Conservation (phyloP, 2,888 invertebrate genomes). For the Sarcophaga rosellei region DNA sequence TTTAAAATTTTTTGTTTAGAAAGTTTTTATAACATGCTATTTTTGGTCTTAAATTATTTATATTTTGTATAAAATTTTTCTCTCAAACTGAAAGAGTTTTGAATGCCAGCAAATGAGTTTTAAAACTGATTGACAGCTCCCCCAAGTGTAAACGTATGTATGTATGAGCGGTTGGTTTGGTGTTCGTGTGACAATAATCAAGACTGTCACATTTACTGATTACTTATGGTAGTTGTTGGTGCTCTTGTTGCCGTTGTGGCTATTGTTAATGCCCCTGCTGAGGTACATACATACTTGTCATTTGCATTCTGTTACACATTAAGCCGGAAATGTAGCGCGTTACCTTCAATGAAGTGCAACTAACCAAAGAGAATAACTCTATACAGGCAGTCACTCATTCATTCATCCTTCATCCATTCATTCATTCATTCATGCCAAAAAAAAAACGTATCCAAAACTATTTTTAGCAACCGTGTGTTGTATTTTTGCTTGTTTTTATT, state of each 20-base stretch:
- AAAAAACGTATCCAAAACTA: slow-evolving; percentile 1
- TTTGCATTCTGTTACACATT: slow-evolving; percentile 15
- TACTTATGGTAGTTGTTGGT: slow-evolving; percentile 10
- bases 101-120: slow-evolving; percentile 4
- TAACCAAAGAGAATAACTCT: slow-evolving; percentile 30
- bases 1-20: too few relatives aligned
- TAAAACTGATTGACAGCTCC: slow-evolving; percentile 62
- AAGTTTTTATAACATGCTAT: too few relatives aligned
- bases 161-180: too few relatives aligned
- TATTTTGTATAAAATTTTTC: background rate
- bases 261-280: background rate
- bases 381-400: slow-evolving; percentile 19
- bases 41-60: too few relatives aligned
- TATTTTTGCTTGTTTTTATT: background rate
- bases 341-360: slow-evolving; percentile 64
- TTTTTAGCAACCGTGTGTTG: slow-evolving; percentile 13
- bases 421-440: too few relatives aligned
- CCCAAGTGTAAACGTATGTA: slow-evolving; percentile 12
- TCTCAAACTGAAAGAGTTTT: background rate
- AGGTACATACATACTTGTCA: background rate
- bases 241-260: background rate
- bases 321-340: slow-evolving; percentile 65
- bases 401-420: slow-evolving; percentile 3
- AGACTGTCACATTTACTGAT: slow-evolving; percentile 57
- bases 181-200: slow-evolving; percentile 38